Evolutionary conservation across 1,140 invertebrate genomes (phyloP).

Genomic region (Planococcus citri): DNA sequence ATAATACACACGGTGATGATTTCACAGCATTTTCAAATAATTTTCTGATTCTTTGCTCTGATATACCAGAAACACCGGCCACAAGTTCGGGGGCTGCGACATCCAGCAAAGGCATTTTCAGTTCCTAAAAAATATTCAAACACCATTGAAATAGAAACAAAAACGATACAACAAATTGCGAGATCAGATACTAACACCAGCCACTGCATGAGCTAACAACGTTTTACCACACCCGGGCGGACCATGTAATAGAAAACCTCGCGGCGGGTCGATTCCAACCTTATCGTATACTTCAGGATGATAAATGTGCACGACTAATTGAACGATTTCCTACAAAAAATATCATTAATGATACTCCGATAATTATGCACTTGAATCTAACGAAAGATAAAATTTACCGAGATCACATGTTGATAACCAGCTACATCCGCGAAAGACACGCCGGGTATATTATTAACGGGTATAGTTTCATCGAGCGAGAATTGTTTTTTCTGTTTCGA

Average conservation of each 20-base stretch:
- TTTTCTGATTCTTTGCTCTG: conserved; percentile 80
- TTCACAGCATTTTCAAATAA: conserved; percentile 72
- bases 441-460: background rate
- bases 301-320: conserved; percentile 28
- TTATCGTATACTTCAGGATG: conserved; percentile 42
- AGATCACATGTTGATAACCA: conserved; percentile 22
- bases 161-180: background rate
- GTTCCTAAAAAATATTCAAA: conserved; percentile 36
- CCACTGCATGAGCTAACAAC: conserved; percentile 78
- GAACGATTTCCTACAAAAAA: conserved; percentile 26
- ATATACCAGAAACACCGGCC: conserved; percentile 90
- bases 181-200: conserved; percentile 51
- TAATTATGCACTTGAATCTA: background rate
- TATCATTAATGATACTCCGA: background rate
- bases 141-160: conserved; percentile 22
- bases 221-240: conserved; percentile 91
- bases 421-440: conserved; percentile 22
- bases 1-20: conserved; percentile 70
- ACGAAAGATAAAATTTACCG: conserved; percentile 13
- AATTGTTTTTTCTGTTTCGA: background rate
- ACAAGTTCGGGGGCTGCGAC: conserved; percentile 83
- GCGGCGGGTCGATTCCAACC: conserved; percentile 65
- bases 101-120: conserved; percentile 63
- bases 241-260: conserved; percentile 77
- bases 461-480: background rate